These are phyloP conservation scores for Scaptomyza hsui DNA, from an alignment of 1,140 invertebrate genomes.

Conservation along the genomic window DNA sequence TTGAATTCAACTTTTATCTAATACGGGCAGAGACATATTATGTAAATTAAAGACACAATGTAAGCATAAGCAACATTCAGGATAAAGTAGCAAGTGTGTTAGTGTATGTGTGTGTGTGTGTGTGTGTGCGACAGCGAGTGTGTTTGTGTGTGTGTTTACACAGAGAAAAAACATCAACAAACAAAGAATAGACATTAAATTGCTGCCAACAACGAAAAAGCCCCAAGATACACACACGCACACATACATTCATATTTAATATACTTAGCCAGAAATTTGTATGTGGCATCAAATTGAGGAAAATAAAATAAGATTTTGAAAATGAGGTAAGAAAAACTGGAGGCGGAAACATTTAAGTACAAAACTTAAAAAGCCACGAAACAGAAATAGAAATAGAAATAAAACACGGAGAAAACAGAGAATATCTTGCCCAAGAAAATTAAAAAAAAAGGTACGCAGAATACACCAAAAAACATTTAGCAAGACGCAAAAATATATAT, in stretches of 20 bases:
- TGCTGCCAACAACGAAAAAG: slow-evolving; percentile 39
- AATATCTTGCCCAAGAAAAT: slow-evolving; percentile 34
- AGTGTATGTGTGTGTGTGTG: slow-evolving; percentile 18
- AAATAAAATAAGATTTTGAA: slow-evolving; percentile 25
- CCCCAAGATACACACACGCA: slow-evolving; percentile 5
- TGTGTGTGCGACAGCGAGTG: slow-evolving; percentile 17
- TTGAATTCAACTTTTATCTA: slow-evolving; percentile 26
- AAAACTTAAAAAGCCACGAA: slow-evolving; percentile 48
- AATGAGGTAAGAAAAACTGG: not conserved
- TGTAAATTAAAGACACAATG: slow-evolving; percentile 57
- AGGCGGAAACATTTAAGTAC: not conserved
- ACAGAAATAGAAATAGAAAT: not conserved
- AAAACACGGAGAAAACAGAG: slow-evolving; percentile 31
- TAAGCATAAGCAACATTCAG: slow-evolving; percentile 80
- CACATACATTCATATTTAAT: not conserved
- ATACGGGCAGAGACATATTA: slow-evolving; percentile 44
- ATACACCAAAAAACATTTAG: no score
- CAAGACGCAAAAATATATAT: no score
- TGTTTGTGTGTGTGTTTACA: slow-evolving; percentile 29
- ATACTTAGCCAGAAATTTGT: slow-evolving; percentile 7
- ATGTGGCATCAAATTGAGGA: no score
- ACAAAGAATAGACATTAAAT: slow-evolving; percentile 41
- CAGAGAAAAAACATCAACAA: slow-evolving; percentile 43
- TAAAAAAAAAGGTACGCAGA: slow-evolving; percentile 18
- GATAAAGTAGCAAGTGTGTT: slow-evolving; percentile 57